These are phyloP conservation scores for Talpa occidentalis DNA, from an alignment of 2,113 vertebrate species.

Conservation along the genomic window DNA sequence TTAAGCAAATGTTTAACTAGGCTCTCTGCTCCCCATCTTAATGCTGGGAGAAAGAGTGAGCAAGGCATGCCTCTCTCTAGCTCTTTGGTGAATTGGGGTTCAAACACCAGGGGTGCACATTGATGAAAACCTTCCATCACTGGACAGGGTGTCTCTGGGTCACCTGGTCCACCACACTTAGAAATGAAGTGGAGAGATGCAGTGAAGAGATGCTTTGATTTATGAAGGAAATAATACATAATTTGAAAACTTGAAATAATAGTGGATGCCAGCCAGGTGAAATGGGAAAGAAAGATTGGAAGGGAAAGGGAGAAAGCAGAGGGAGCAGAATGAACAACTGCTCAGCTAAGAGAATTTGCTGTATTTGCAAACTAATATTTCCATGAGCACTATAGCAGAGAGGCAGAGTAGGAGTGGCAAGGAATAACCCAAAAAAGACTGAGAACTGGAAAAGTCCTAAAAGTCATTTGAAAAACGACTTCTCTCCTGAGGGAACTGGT, in stretches of 20 bases:
- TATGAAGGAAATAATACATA: neutral
- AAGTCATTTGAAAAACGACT: no score
- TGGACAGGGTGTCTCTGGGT: neutral
- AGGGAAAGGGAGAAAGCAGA: neutral
- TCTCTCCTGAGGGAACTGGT: neutral
- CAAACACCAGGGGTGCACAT: accelerated
- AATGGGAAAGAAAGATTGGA: neutral
- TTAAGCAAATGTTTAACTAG: neutral
- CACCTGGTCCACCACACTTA: no score
- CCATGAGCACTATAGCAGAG: accelerated
- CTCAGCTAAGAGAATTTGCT: no score
- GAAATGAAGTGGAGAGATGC: neutral
- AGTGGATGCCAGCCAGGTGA: neutral
- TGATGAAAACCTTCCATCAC: no score
- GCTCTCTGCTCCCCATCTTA: neutral
- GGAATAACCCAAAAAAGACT: neutral
- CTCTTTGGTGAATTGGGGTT: neutral
- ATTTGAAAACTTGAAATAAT: neutral
- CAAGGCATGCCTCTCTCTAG: neutral
- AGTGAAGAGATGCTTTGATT: neutral
- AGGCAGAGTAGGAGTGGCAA: accelerated
- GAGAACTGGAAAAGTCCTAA: accelerated
- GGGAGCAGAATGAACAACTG: accelerated
- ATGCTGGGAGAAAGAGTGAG: neutral
- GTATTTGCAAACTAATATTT: no score